Percentiles rank a stretch among this genome's conserved stretches.
These are phyloP conservation scores for Penaeus monodon DNA, from an alignment of 2,888 invertebrate species.

Conservation along the genomic window DNA sequence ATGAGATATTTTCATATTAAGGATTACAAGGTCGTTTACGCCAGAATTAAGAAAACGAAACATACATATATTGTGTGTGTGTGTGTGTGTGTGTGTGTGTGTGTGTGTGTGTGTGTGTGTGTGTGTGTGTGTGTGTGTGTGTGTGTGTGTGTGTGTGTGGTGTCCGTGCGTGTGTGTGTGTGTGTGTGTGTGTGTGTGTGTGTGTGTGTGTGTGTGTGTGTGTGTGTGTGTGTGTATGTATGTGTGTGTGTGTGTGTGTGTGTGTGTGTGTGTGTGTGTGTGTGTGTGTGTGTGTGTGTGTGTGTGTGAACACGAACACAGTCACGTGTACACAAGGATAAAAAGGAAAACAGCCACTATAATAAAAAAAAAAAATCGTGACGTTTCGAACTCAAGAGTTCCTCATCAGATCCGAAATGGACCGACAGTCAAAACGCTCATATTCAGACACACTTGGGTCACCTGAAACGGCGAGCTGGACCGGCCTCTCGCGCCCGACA, in stretches of 20 bases:
- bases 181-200: neutral
- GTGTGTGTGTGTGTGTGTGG: neutral
- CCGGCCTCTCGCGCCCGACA: no score
- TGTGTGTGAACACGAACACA: neutral
- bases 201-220: neutral
- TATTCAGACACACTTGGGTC: no score
- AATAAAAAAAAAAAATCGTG: neutral
- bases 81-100: neutral
- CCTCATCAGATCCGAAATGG: no score
- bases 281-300: neutral
- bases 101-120: neutral
- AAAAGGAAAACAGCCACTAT: no score
- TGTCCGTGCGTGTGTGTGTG: neutral
- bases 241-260: conserved; percentile 4
- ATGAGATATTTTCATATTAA: no score
- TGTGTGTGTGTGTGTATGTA: neutral
- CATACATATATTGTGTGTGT: neutral
- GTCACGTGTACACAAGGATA: neutral
- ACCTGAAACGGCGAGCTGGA: no score
- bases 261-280: neutral
- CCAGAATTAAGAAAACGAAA: no score
- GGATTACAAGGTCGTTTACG: no score
- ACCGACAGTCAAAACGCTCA: no score
- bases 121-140: neutral
- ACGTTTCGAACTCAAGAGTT: no score